Base-by-base conservation (phyloP, 2,113 vertebrate species). In the Parotia lawesii region DNA sequence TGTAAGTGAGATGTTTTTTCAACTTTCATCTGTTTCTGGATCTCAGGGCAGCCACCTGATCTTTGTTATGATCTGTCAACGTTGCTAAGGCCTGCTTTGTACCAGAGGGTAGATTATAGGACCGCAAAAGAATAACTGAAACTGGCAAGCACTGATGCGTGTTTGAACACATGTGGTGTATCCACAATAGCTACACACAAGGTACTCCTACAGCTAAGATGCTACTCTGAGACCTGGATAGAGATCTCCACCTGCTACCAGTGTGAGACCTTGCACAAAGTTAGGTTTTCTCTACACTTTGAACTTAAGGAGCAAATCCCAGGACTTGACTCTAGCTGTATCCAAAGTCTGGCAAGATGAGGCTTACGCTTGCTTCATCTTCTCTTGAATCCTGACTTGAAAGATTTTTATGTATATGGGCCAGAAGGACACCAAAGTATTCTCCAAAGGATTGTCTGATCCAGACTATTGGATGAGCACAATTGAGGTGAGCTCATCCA, bases 111-210 rank as follows among this genome's bases (percentile, higher is more conserved):
- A 56, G 37, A 31, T 60, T 71, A 22, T 53, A 85, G 51, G 37
- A 37, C 25, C 2, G 5, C 15, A 20, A 21, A 69, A 69, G 47
- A 88, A 17, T 28, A 57, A 61, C 37, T 85, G 78, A 83, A 76
- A 61, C 24, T 23, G 53, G 7, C 0, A 0, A 42, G 29, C 21
- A 10, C 3, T 67, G 11, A 10, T 51, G 4, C 1, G 0, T 74
- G 17, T 74, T 78, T 62, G 21, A 69, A 51, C 19, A 29, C 28
- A 44, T 8, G 1, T 58, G n/a, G 8, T 74, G 2, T 45, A 19
- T 58, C 38, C 58, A 42, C 48, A 24, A 1, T 14, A 83, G 56
- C 35, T 62, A 20, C 20, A 56, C 22, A 45, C 14, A 58, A 13
- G 24, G 4, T 61, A 10, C 57, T 87, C 11, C 13, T 57, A 7